Percentiles rank a stretch among this genome's conserved stretches.
These are phyloP conservation scores for Scopus umbretta DNA, from an alignment of 2,113 vertebrate genomes.

Conservation along the genomic window DNA sequence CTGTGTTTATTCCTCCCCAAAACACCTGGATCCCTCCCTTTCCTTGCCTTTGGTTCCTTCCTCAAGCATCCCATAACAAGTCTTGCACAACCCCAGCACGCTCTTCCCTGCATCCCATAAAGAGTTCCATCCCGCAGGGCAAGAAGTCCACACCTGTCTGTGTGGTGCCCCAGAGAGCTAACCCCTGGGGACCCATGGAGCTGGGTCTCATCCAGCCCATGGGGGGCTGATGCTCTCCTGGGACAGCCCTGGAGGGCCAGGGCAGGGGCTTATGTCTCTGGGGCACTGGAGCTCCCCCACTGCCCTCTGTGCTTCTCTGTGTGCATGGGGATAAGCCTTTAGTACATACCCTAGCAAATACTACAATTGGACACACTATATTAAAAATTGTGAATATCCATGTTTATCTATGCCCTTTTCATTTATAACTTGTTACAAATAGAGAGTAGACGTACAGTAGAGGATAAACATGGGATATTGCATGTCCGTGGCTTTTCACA, in stretches of 20 bases:
- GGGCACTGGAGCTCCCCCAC: background rate
- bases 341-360: background rate
- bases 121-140: background rate
- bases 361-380: no score
- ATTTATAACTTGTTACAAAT: background rate
- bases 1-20: background rate
- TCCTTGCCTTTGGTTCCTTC: background rate
- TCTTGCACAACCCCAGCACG: background rate
- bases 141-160: background rate
- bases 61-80: background rate
- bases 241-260: background rate
- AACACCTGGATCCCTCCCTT: background rate
- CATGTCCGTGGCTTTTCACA: background rate
- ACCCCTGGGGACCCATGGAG: no score
- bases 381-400: background rate
- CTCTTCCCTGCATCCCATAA: background rate
- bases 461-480: background rate
- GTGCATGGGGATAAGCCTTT: background rate
- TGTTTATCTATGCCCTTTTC: background rate
- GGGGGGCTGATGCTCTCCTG: background rate
- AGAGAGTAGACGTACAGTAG: background rate
- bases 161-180: background rate
- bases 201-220: background rate
- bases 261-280: background rate
- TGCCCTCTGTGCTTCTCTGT: background rate